Conservation (phyloP, 2,797 vertebrate species). For the Melanotaenia parkinsoni region DNA sequence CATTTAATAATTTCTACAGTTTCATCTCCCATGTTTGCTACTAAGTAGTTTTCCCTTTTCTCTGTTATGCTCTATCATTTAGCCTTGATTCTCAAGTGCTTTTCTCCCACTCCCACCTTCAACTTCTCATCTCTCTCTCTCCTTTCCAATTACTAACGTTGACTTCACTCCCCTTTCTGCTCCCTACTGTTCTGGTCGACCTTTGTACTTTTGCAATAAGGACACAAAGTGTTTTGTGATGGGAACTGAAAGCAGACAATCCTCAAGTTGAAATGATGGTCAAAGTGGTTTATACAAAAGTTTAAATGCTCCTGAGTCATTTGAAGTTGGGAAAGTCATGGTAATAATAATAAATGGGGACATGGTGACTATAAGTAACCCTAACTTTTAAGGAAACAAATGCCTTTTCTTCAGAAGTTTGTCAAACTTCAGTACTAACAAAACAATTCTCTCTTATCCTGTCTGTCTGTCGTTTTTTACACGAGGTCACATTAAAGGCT, state of each 20-base stretch:
- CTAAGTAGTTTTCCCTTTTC: too few relatives aligned
- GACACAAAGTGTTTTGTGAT: too few relatives aligned
- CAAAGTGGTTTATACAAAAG: not conserved
- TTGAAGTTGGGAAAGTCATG: not conserved
- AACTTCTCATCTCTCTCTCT: not conserved
- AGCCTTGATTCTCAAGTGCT: too few relatives aligned
- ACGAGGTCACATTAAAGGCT: constrained; percentile 21
- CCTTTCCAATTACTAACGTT: not conserved
- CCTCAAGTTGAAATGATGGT: not conserved
- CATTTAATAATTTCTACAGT: too few relatives aligned
- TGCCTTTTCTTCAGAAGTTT: not conserved
- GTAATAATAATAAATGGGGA: not conserved
- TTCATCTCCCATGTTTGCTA: too few relatives aligned
- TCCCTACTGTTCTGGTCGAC: not conserved
- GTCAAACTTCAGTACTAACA: not conserved
- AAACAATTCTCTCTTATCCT: constrained; percentile 3
- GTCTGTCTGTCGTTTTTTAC: constrained; percentile 14
- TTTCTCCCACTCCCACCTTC: not conserved
- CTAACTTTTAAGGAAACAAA: not conserved
- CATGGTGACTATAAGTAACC: not conserved
- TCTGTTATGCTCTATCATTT: too few relatives aligned
- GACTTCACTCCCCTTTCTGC: not conserved
- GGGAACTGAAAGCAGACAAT: not conserved
- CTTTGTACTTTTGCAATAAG: not conserved
- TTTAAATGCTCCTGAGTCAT: not conserved